These are phyloP conservation scores for Dreissena rostriformis DNA, from an alignment of 1,140 invertebrate genomes.

Conservation along the genomic window DNA sequence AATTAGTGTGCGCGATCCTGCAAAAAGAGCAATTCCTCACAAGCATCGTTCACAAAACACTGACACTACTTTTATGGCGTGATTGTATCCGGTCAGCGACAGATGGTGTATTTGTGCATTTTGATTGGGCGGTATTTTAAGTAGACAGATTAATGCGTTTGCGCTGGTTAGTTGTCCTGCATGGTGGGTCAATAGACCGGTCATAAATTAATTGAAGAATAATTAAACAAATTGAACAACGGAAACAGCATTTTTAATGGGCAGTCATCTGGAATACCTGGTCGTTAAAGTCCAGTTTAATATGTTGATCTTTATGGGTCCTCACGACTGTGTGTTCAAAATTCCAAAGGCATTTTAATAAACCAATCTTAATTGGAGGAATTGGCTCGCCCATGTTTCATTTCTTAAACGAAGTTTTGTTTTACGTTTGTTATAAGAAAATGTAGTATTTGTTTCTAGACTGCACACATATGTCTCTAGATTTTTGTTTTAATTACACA, in stretches of 20 bases:
- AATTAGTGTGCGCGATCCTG: background rate
- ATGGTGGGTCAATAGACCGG: conserved; percentile 18
- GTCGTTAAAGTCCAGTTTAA: background rate
- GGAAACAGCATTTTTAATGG: no score
- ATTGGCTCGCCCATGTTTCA: no score
- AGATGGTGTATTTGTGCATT: conserved; percentile 28
- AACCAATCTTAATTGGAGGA: no score
- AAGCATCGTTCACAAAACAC: conserved; percentile 2
- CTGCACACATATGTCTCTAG: no score
- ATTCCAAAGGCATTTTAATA: no score
- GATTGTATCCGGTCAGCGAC: conserved; percentile 48
- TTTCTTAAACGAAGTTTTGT: no score
- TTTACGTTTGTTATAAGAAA: no score
- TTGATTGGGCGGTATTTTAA: conserved; percentile 43
- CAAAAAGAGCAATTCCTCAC: background rate
- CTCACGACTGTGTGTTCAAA: no score
- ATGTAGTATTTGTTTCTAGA: no score
- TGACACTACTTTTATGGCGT: conserved; percentile 44
- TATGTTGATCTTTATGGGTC: background rate
- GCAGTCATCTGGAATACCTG: background rate
- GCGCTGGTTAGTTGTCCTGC: conserved; percentile 10
- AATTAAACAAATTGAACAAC: conserved; percentile 28
- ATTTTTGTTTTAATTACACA: no score
- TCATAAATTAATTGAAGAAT: conserved; percentile 25
- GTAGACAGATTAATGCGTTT: conserved; percentile 27